Evolutionary conservation across 2,888 invertebrate genomes (phyloP).

Genomic region (Cetonia aurata): DNA sequence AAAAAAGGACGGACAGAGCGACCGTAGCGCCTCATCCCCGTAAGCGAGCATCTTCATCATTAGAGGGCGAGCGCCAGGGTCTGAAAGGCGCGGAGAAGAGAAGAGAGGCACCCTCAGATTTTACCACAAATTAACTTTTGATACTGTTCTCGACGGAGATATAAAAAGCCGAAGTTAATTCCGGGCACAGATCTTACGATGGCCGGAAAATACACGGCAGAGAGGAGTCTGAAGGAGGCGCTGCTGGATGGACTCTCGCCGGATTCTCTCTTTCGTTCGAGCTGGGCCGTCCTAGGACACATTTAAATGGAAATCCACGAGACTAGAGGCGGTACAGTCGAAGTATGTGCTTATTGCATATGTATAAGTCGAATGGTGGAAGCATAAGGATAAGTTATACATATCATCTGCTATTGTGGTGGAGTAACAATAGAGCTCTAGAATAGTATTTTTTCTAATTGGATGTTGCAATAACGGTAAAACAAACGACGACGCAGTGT

Average conservation of each 20-base stretch:
- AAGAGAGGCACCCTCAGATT: slow-evolving; percentile 60
- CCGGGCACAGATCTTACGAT: slow-evolving; percentile 56
- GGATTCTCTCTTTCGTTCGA: not conserved
- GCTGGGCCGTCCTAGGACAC: slow-evolving; percentile 56
- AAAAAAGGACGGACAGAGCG: slow-evolving; percentile 2
- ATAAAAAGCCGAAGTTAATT: slow-evolving; percentile 66
- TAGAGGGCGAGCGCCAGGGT: slow-evolving; percentile 62
- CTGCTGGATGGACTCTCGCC: slow-evolving; percentile 52
- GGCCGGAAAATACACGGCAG: slow-evolving; percentile 42
- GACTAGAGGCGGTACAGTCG: slow-evolving; percentile 46
- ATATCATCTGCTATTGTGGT: no score
- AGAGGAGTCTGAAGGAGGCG: slow-evolving; percentile 41
- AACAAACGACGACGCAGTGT: no score
- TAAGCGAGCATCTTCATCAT: slow-evolving; percentile 61
- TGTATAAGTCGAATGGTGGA: no score
- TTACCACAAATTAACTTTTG: slow-evolving; percentile 68
- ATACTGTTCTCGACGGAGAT: slow-evolving; percentile 66
- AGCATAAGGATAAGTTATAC: no score
- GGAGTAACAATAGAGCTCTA: no score
- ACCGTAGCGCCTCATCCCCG: not conserved
- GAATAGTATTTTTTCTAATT: no score
- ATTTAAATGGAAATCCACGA: slow-evolving; percentile 65
- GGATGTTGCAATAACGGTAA: no score
- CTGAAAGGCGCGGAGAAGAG: slow-evolving; percentile 47
- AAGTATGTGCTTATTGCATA: slow-evolving; percentile 44